Percentiles rank a stretch among this genome's conserved stretches.
Evolutionary conservation across 2,113 vertebrate genomes (phyloP).

Genomic region (Alethe castanea): DNA sequence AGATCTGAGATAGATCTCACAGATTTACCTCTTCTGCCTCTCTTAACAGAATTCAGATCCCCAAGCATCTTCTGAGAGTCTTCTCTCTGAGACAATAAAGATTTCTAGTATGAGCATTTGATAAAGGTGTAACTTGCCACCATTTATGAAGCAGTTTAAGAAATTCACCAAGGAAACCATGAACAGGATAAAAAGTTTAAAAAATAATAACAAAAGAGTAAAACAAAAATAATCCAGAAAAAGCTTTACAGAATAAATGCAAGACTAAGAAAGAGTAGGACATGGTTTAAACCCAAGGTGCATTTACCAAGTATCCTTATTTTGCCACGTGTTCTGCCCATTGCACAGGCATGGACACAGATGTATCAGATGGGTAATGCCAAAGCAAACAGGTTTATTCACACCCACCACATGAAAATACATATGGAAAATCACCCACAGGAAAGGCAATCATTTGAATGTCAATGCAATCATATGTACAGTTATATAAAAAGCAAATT

Average conservation of each 20-base stretch:
- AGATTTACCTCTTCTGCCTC: neutral
- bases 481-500: neutral
- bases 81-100: neutral
- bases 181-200: neutral
- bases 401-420: conserved; percentile 3
- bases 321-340: neutral
- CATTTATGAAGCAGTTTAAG: neutral
- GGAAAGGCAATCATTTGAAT: neutral
- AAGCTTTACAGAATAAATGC: neutral
- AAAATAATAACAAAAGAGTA: neutral
- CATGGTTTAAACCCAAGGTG: neutral
- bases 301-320: neutral
- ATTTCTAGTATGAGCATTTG: neutral
- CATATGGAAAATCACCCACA: neutral
- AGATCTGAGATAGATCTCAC: neutral
- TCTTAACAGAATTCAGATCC: neutral
- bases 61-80: neutral
- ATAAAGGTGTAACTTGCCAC: neutral
- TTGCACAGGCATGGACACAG: neutral
- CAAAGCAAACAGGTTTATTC: neutral
- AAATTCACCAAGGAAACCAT: neutral
- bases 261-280: neutral
- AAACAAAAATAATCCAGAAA: neutral
- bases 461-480: neutral
- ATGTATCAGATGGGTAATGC: neutral